Conservation (phyloP, 2,113 vertebrate genomes). For the Psittacus erithacus region DNA sequence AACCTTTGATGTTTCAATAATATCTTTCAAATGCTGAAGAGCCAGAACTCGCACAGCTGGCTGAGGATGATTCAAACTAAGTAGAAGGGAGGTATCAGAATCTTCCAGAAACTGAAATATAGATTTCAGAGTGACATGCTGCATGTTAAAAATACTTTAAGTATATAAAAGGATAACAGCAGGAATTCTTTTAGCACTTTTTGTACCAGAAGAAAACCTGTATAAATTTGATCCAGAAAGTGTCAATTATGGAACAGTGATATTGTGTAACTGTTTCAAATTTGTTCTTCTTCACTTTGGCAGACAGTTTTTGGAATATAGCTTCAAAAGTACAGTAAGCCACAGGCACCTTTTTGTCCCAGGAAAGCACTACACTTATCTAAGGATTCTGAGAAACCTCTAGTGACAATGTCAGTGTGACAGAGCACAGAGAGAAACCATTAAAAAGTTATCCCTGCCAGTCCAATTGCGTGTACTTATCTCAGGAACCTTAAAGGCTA, state of each 20-base stretch:
- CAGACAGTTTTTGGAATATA: neutral
- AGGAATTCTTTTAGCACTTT: neutral
- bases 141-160: neutral
- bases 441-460: conserved; percentile 21
- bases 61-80: conserved; percentile 92
- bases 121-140: conserved; percentile 28
- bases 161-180: neutral
- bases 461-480: neutral
- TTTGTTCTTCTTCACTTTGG: neutral
- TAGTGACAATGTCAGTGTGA: conserved; percentile 11
- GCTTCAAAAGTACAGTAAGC: conserved; percentile 9
- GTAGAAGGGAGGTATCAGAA: conserved; percentile 89
- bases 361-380: conserved; percentile 32
- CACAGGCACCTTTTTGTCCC: neutral
- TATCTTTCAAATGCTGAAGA: conserved; percentile 83
- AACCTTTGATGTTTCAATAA: conserved; percentile 83
- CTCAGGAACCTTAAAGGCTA: conserved; percentile 7
- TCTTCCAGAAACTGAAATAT: conserved; percentile 84
- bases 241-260: neutral
- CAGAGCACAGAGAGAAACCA: conserved; percentile 27
- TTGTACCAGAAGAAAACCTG: neutral
- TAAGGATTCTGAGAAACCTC: conserved; percentile 55
- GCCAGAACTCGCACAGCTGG: conserved; percentile 84
- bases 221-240: neutral
- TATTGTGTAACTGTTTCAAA: neutral